Base-by-base conservation (phyloP, 2,113 vertebrate species). In the Euleptes europaea region DNA sequence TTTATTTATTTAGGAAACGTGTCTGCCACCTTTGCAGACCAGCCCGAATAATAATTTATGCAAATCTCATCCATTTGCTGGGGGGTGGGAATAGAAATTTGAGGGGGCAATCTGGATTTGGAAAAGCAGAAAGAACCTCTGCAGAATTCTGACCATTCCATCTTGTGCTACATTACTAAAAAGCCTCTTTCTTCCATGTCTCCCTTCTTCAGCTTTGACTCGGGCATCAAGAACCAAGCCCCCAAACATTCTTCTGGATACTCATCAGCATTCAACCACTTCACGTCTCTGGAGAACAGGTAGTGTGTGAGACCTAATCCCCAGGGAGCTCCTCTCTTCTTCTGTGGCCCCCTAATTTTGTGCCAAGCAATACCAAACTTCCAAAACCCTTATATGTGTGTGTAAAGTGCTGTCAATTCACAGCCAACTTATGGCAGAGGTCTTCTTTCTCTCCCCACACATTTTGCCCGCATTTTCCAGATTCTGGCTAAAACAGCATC, bases 151-250 rank as follows among this genome's bases (percentile, higher is more conserved):
- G 60, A 33, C 1, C 67, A 72, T 82, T 74, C 81, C 75, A 7
- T 0, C 11, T 54, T 78, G 78, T 71, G 67, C 54, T 57, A 81
- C 0, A 6, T 80, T 74, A 19, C 1, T 44, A 31, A 35, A 15
- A 4, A 72, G 12, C 73, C 23, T 74, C 5, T 21, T 9, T 40
- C 35, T 78, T 60, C 44, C 2, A 70, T 82, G 90, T 8, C 33
- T 26, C 47, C 86, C 67, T 67, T 67, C 82, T 73, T 3, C 77
- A 95, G 94, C 76, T 8, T 90, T 74, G 86, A 83, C 28, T 2
- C 38, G 51, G 82, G 51, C 54, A 85, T 42, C 47, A n/a, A 23
- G 23, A 90, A 23, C 47, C 91, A 73, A 80, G 15, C 81, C 0
- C 33, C 78, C 51, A 1, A 84, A 31, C 10, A 79, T 69, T 19